phyloP scores from a whole-genome alignment of 2,797 vertebrate species.

The Odontamblyopus rebecca region DNA sequence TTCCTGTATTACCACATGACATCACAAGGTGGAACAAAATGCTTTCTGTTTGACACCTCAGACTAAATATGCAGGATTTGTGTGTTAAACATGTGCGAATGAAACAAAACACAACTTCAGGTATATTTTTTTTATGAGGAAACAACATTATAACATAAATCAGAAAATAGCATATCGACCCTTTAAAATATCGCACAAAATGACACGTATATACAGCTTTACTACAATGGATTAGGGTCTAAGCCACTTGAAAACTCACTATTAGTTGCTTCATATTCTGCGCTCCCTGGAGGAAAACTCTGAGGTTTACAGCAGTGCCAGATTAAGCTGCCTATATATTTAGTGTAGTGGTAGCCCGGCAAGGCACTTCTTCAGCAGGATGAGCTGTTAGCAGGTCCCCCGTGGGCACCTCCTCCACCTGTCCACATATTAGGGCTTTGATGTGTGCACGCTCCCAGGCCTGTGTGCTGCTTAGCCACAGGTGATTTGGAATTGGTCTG shows the following conservation, averaged over 20 bases:
- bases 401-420: constrained; percentile 24
- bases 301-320: constrained; percentile 29
- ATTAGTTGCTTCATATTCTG: constrained; percentile 24
- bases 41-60: too few relatives aligned
- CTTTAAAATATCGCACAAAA: neutral
- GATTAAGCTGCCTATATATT: constrained; percentile 46
- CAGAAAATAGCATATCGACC: too few relatives aligned
- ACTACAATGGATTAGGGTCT: constrained; percentile 28
- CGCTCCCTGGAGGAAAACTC: constrained; percentile 24
- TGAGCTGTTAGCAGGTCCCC: constrained; percentile 21
- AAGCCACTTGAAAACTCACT: constrained; percentile 14
- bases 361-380: constrained; percentile 25
- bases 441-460: constrained; percentile 29
- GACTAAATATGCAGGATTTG: too few relatives aligned
- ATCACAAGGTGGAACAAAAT: too few relatives aligned
- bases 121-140: too few relatives aligned
- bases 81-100: too few relatives aligned
- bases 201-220: constrained; percentile 7
- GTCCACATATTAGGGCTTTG: constrained; percentile 37
- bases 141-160: too few relatives aligned
- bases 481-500: constrained; percentile 33
- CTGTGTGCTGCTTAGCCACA: constrained; percentile 27
- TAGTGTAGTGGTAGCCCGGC: constrained; percentile 11
- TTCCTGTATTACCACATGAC: too few relatives aligned
- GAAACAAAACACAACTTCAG: too few relatives aligned